Conservation (phyloP, 1,140 invertebrate species). For the Drosophila pseudoananassae region DNA sequence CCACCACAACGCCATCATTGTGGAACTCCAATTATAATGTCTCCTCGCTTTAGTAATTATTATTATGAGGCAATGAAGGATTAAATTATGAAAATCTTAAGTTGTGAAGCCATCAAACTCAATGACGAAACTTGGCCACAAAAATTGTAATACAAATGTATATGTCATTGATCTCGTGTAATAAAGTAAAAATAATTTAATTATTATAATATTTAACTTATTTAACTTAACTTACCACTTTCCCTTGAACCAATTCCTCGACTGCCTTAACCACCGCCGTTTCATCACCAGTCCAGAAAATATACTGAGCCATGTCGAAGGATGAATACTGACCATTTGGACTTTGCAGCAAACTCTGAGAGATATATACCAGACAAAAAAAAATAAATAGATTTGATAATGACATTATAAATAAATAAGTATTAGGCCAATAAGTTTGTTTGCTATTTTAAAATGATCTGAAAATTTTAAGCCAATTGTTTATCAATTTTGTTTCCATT, state of each 20-base stretch:
- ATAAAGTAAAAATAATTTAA: background rate
- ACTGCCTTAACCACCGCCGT: conserved; percentile 89
- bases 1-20: conserved; percentile 1
- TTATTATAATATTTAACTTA: too few species aligned
- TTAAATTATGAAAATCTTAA: background rate
- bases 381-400: background rate
- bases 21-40: conserved; percentile 8
- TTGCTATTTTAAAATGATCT: background rate
- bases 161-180: background rate
- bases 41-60: conserved; percentile 12
- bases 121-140: background rate
- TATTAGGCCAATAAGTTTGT: background rate
- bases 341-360: conserved; percentile 79
- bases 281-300: conserved; percentile 92
- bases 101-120: background rate
- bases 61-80: conserved; percentile 31
- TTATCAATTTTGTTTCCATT: background rate
- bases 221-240: conserved; percentile 87
- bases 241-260: conserved; percentile 89
- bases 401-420: background rate
- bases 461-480: background rate
- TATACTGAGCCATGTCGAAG: conserved; percentile 90
- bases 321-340: conserved; percentile 88
- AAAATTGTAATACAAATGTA: background rate
- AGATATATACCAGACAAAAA: conserved; percentile 66